phyloP scores from a whole-genome alignment of 2,888 invertebrate species.

The Polydrusus pterygomalis region DNA sequence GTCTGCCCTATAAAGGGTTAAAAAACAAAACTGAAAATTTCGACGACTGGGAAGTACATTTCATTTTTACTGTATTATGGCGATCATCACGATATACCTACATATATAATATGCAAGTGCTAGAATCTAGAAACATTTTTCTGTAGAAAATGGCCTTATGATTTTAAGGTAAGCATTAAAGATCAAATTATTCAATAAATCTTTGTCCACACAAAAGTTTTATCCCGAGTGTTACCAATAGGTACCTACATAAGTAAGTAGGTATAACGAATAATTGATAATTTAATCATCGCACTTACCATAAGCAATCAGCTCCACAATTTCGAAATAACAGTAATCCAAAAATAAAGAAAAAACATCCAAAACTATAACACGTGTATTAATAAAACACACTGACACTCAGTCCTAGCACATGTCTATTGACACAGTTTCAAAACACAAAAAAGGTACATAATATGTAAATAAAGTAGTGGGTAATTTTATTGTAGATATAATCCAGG shows the following conservation, averaged over 20 bases:
- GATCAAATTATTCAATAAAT: not conserved
- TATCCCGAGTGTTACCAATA: too few species aligned
- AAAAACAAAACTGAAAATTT: too few species aligned
- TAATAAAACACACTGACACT: constrained; percentile 34
- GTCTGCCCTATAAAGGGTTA: too few species aligned
- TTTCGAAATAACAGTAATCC: constrained; percentile 46
- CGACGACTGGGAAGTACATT: too few species aligned
- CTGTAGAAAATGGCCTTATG: too few species aligned
- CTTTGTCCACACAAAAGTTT: constrained; percentile 27
- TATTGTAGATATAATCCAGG: not conserved
- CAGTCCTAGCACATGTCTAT: not conserved
- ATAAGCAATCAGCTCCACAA: constrained; percentile 47
- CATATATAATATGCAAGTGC: too few species aligned
- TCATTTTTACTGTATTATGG: too few species aligned
- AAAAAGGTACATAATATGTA: not conserved
- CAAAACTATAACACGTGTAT: constrained; percentile 36
- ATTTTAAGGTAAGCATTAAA: too few species aligned
- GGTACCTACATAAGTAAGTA: too few species aligned
- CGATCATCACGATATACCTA: too few species aligned
- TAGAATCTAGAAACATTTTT: too few species aligned
- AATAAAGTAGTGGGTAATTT: not conserved
- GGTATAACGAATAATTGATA: not conserved
- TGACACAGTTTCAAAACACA: constrained; percentile 1
- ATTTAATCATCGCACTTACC: constrained; percentile 37
- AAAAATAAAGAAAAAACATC: constrained; percentile 33